Evolutionary conservation across 2,113 vertebrate species (phyloP), one percentile per base, ranked within the genome.

Genomic region (Dolichotis patagonum): DNA sequence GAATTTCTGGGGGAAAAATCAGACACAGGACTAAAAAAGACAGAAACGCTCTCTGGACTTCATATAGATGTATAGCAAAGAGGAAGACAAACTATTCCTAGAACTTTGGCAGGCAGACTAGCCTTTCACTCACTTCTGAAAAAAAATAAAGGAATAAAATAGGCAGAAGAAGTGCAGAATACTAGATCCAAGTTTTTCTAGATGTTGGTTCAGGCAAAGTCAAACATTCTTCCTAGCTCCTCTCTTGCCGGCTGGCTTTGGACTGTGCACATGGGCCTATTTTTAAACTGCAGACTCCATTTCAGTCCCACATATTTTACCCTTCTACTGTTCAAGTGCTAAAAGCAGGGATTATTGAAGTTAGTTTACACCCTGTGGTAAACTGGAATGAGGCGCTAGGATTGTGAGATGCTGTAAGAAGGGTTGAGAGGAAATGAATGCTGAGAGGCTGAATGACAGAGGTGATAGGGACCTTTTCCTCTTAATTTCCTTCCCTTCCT

Each of bases 1-100:
- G 91, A 93, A 97, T 98, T 98, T 98, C 97, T 98, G 67, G 97
- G 97, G 73, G 5, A 24, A 46, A 98, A 97, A 97, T 86, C 0
- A 3, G 96, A 98, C 85, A 95, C 92, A 94, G 98, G 88, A 95
- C 96, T 97, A 94, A 97, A 96, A 96, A 81, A 97, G 96, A 86
- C 91, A 95, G 96, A 97, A 98, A 97, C 92, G 97, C 97, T 81
- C 98, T 96, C 78, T 92, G 96, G 97, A 96, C 94, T 96, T 98
- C 94, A 69, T 87, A 95, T 97, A 95, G 96, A 97, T 97, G 95
- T 94, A 96, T 73, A 97, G 94, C 96, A 98, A 98, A 97, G 97
- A 98, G 96, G 94, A 97, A 98, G 98, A 97, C 97, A 97, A 96
- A 90, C 96, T 98, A 93, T 98, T 98, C 97, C 97, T 98, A 98